Conservation (phyloP, 2,113 vertebrate genomes). For the Cyanoderma ruficeps region DNA sequence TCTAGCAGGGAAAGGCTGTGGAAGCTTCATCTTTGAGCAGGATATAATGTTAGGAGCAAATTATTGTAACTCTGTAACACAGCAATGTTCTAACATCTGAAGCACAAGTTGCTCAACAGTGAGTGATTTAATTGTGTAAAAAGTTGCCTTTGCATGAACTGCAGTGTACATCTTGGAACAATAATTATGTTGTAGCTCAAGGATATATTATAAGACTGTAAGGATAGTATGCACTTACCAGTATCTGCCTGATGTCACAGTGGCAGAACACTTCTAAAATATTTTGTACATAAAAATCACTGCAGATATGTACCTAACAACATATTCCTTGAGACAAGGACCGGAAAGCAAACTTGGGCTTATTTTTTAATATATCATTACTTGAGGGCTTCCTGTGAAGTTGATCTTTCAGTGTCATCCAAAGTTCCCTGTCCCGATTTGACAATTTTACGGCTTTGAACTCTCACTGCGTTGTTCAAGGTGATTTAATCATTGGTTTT, state of each 20-base stretch:
- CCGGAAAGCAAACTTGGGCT: background rate
- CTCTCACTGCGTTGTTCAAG: constrained; percentile 34
- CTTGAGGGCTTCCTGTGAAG: constrained; percentile 30
- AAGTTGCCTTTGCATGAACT: background rate
- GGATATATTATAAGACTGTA: background rate
- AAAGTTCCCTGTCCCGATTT: constrained; percentile 31
- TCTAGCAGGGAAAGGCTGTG: background rate
- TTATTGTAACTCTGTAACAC: background rate
- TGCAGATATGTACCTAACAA: background rate
- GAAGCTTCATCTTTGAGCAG: background rate
- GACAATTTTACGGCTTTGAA: constrained; percentile 61
- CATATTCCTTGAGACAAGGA: background rate
- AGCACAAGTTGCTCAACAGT: background rate
- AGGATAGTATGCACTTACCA: background rate
- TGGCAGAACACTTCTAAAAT: background rate
- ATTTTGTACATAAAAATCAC: background rate
- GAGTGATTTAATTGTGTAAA: background rate
- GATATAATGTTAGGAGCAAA: background rate
- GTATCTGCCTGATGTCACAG: background rate
- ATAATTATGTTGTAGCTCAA: background rate
- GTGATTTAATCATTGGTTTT: constrained; percentile 50
- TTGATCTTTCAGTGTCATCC: constrained; percentile 51
- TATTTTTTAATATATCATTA: background rate
- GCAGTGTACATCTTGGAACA: background rate
- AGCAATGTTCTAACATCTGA: background rate